Conservation (phyloP, 2,113 vertebrate genomes). For the Girardinichthys multiradiatus region DNA sequence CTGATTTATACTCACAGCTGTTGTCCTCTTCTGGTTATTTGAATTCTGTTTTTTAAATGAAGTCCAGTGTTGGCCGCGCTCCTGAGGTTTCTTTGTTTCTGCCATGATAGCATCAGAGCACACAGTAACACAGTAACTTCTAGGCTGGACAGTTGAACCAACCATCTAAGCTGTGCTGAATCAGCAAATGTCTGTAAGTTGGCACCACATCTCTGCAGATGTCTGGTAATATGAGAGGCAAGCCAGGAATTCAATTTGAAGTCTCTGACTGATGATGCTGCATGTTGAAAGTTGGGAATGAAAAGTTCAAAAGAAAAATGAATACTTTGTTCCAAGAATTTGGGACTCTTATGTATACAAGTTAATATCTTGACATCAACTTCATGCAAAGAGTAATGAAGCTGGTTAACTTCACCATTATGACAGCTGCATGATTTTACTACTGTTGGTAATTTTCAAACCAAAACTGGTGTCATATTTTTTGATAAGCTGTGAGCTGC, state of each 20-base stretch:
- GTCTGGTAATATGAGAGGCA: slow-evolving; percentile 1
- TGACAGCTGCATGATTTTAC: too few relatives aligned
- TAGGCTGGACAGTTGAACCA: neutral
- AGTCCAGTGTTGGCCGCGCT: too few relatives aligned
- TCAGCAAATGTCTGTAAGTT: slow-evolving; percentile 1
- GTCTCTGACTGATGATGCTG: neutral
- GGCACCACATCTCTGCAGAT: slow-evolving; percentile 5
- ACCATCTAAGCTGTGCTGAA: neutral
- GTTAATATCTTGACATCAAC: too few relatives aligned
- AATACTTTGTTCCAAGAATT: neutral
- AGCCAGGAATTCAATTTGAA: neutral
- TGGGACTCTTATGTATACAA: neutral
- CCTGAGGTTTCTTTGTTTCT: neutral
- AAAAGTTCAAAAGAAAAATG: neutral
- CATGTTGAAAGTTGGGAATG: neutral
- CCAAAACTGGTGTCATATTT: neutral
- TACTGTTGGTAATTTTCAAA: too few relatives aligned
- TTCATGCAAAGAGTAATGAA: neutral
- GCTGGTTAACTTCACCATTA: neutral
- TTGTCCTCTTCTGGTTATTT: neutral
- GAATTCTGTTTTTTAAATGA: neutral
- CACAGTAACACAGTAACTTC: neutral
- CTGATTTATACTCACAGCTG: neutral
- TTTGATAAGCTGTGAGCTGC: neutral
- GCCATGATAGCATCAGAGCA: neutral